Evolutionary conservation across 2,888 invertebrate species (phyloP).

Genomic region (Phaedon cochleariae): DNA sequence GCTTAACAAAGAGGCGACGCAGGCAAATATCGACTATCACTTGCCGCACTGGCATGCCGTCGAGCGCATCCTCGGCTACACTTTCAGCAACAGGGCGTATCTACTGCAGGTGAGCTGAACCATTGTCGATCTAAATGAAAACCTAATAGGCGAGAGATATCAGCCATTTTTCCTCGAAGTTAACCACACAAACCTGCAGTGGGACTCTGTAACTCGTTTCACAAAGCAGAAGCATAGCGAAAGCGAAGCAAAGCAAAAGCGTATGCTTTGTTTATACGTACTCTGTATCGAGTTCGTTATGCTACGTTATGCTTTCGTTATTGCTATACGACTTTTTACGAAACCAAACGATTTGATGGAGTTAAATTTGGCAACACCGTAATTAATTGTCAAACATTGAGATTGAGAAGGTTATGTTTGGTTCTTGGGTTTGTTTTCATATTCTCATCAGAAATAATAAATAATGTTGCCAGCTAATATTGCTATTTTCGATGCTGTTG

Average conservation of each 20-base stretch:
- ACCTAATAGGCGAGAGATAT: no score
- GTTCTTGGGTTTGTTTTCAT: neutral
- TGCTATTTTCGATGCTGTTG: neutral
- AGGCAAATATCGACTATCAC: slow-evolving; percentile 62
- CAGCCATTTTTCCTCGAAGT: no score
- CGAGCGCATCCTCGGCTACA: slow-evolving; percentile 67
- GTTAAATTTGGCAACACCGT: neutral
- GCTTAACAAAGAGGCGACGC: slow-evolving; percentile 54
- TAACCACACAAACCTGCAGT: no score
- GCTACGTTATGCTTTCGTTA: slow-evolving; percentile 10
- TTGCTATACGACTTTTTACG: neutral
- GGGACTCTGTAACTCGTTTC: neutral
- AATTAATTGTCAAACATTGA: neutral
- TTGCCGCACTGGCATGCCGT: slow-evolving; percentile 45
- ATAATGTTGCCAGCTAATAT: neutral
- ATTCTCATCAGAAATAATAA: neutral
- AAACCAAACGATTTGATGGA: neutral
- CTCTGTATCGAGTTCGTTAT: slow-evolving; percentile 8
- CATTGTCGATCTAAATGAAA: no score
- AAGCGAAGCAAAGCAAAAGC: slow-evolving; percentile 9
- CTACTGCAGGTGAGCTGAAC: slow-evolving; percentile 72
- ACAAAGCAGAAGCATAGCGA: neutral
- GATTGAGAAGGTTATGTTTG: neutral
- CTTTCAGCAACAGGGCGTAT: slow-evolving; percentile 81
- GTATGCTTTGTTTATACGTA: neutral